Conservation (phyloP, 64 coral and sea anemone genomes). For the Stylophora pistillata region DNA sequence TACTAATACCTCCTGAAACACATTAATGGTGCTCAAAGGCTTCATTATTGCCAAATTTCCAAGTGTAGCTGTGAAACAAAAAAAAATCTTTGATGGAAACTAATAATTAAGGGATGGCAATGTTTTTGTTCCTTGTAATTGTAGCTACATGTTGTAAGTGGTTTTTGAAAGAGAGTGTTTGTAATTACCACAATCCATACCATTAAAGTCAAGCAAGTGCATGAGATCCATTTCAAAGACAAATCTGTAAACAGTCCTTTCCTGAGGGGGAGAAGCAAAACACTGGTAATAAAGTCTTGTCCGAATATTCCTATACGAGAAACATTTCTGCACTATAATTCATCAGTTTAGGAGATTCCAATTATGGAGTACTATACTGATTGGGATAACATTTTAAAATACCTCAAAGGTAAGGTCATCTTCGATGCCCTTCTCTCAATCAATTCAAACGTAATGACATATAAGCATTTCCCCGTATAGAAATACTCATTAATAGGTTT, state of each 20-base stretch:
- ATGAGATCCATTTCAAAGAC: constrained; percentile 39
- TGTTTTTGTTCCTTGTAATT: too few relatives aligned
- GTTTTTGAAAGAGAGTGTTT: not conserved
- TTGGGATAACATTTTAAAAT: too few relatives aligned
- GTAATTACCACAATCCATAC: not conserved
- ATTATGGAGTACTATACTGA: too few relatives aligned
- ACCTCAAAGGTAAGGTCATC: too few relatives aligned
- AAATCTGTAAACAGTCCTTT: constrained; percentile 64
- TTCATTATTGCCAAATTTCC: constrained; percentile 40
- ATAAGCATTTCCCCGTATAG: too few relatives aligned
- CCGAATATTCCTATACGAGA: not conserved
- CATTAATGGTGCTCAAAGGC: constrained; percentile 22
- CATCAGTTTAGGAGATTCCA: too few relatives aligned
- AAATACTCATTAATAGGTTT: too few relatives aligned
- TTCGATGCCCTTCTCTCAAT: too few relatives aligned
- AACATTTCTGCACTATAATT: too few relatives aligned
- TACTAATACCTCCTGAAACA: constrained; percentile 56
- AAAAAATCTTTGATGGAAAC: not conserved
- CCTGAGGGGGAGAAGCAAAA: not conserved
- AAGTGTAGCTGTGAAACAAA: constrained; percentile 18
- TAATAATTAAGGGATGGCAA: too few relatives aligned
- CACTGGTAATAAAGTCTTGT: not conserved
- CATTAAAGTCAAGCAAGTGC: constrained; percentile 59
- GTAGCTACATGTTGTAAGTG: not conserved
- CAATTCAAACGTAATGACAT: too few relatives aligned